These are phyloP conservation scores for Hipparchia sbordonii DNA, from an alignment of 2,888 invertebrate species.

Conservation along the genomic window DNA sequence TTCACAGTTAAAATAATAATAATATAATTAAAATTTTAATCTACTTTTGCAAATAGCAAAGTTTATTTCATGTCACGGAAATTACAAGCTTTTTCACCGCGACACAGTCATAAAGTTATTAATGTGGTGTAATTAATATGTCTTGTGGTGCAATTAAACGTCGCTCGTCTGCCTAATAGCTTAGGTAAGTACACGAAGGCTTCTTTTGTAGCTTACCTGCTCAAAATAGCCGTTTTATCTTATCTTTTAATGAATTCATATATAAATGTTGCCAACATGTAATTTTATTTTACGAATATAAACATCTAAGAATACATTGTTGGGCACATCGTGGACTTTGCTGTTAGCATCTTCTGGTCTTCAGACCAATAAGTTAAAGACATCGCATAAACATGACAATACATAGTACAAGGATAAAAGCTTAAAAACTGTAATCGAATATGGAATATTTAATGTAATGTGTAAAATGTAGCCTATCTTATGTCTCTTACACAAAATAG, in stretches of 20 bases:
- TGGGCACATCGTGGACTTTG: no score
- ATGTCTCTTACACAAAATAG: no score
- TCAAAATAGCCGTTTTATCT: neutral
- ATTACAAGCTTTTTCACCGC: conserved; percentile 45
- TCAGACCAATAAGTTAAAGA: no score
- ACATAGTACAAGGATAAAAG: no score
- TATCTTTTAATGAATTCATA: neutral
- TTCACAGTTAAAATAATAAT: neutral
- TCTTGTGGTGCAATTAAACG: conserved; percentile 40
- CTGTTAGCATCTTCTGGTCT: no score
- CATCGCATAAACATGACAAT: no score
- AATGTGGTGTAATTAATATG: conserved; percentile 45
- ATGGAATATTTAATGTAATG: no score
- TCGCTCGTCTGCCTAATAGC: conserved; percentile 20
- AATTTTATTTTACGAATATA: no score
- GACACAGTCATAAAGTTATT: conserved; percentile 46
- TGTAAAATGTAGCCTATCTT: no score
- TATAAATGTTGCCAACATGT: neutral
- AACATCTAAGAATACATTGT: no score
- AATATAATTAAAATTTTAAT: conserved; percentile 40
- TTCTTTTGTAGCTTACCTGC: conserved; percentile 10
- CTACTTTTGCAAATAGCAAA: conserved; percentile 39
- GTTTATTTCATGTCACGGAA: conserved; percentile 45
- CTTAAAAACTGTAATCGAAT: no score
- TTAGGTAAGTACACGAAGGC: neutral